Evolutionary conservation across 2,113 vertebrate genomes (phyloP), one percentile per base, ranked within the genome.

Genomic region (Arvicanthis niloticus): DNA sequence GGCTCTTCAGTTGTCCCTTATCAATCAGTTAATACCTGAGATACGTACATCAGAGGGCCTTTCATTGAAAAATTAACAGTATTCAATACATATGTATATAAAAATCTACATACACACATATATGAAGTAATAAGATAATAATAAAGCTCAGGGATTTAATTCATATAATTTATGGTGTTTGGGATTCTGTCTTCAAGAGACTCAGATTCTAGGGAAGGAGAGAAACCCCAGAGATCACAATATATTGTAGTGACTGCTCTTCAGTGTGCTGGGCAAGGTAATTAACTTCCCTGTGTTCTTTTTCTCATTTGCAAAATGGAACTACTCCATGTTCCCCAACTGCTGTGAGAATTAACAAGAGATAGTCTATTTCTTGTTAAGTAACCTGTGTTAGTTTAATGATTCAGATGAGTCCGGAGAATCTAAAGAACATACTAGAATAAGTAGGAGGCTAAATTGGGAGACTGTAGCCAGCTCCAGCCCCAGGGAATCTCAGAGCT

Each of bases 281-380:
- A 34, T 86, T 70, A 51, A 42, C 37, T 75, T 88, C 42, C 92
- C 53, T 94, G 17, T 78, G 67, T 70, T 67, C 56, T 84, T 77
- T 68, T 68, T 48, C 65, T 93, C 72, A 42, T 89, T 40, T 96
- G 65, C 88, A 91, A 92, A 97, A 65, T 90, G 67, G 29, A 45
- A 91, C 56, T 72, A 19, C 1, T 17, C 78, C 26, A 82, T 58
- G 60, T 7, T 81, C 75, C 17, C 0, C 2, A 26, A 91, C 65
- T 85, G 48, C 58, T 75, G 21, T 67, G 80, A 96, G 88, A 77
- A 67, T 82, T 65, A 60, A 60, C 94, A 68, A 58, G 65, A 94
- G 12, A 73, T 42, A 91, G 88, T 88, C 29, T 48, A 72, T 51
- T 13, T 51, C 56, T 24, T 48, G 37, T 70, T 73, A 73, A 42